Evolutionary conservation across 2,113 vertebrate genomes (phyloP), one percentile per base, ranked within the genome.

Genomic region (Dasyprocta punctata): DNA sequence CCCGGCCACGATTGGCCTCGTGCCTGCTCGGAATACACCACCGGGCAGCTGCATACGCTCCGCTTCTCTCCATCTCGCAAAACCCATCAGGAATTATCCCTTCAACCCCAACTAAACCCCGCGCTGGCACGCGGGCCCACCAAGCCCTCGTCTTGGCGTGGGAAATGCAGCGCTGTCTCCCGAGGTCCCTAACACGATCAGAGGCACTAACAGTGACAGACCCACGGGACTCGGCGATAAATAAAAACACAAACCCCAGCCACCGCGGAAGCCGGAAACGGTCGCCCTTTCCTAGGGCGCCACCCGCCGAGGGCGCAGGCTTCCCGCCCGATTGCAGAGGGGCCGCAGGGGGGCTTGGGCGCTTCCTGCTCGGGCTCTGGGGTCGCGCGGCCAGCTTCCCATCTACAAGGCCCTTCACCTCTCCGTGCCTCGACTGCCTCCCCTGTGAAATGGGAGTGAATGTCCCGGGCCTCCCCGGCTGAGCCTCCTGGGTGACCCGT

Each of bases 1-100:
- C 63, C 96, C 92, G 86, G 93, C 95, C 94, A 36, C 0, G 94
- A 28, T 69, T 0, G 33, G 92, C 93, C 95, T 92, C 75, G 56
- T 95, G 96, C n/a, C n/a, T n/a, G n/a, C 96, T 80, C 3, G 10
- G 95, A 94, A 97, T 97, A 94, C 85, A 93, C 33, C 52, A 84
- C 96, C 93, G 6, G 38, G 94, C 92, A 95, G 93, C 96, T 86
- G 63, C 95, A 92, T 94, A 92, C 94, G 65, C 49, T 12, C 92
- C 47, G 3, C 20, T 54, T 58, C 81, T 60, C 95, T 96, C 97
- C 94, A 52, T 67, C 95, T 94, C 96, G 41, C 78, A 93, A 93
- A 95, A 96, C 49, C 97, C 89, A 86, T 96, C 96, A 85, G 93
- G 95, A 97, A 92, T 95, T 90, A 95, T 96, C 96, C 95, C 90